These are phyloP conservation scores for Acomys russatus DNA, from an alignment of 2,797 vertebrate species.

Conservation along the genomic window DNA sequence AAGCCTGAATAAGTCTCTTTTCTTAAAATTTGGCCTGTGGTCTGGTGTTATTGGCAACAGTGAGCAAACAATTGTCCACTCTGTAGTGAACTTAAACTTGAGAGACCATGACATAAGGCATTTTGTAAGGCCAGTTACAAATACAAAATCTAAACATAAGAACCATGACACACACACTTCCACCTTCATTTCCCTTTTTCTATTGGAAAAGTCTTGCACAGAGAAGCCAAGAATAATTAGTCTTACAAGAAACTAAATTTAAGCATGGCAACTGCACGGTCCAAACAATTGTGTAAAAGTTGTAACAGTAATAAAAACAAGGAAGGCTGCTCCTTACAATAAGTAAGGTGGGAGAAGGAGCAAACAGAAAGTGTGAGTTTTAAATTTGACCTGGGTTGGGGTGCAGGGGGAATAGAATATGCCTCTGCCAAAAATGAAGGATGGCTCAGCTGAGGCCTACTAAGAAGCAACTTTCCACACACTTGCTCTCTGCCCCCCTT, in stretches of 20 bases:
- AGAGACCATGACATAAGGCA: not conserved
- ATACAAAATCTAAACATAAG: not conserved
- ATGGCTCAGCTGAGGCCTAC: not conserved
- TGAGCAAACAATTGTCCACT: not conserved
- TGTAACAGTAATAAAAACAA: not conserved
- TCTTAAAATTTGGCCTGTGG: not conserved
- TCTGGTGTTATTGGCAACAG: not conserved
- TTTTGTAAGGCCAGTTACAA: not conserved
- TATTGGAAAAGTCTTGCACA: not conserved
- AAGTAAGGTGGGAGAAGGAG: not conserved
- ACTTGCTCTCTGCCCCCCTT: too few relatives aligned
- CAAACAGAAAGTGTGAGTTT: not conserved
- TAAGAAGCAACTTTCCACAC: not conserved
- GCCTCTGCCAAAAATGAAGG: not conserved
- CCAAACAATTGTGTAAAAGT: not conserved
- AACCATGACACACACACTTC: not conserved
- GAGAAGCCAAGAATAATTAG: not conserved
- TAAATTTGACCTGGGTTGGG: not conserved
- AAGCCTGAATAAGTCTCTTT: not conserved
- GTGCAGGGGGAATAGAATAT: not conserved
- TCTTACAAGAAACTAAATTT: not conserved
- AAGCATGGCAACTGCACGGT: not conserved
- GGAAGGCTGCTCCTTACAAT: not conserved
- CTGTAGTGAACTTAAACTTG: not conserved
- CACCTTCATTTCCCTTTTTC: not conserved